These are phyloP conservation scores for Crambe crambe DNA, from an alignment of 37 sponge, comb jelly and placozoan genomes.

Conservation along the genomic window DNA sequence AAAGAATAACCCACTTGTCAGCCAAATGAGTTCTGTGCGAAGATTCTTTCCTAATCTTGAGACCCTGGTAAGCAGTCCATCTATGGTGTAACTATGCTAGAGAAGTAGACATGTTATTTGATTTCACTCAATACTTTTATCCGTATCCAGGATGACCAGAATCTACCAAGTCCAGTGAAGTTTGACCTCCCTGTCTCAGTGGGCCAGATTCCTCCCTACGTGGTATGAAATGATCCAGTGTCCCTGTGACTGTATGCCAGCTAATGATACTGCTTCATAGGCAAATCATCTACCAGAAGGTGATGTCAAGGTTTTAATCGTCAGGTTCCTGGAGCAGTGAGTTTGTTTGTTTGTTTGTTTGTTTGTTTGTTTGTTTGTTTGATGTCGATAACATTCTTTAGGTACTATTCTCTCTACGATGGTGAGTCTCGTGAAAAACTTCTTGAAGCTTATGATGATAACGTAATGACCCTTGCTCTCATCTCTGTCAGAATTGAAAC, in stretches of 20 bases:
- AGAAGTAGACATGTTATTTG: no score
- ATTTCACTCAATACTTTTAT: no score
- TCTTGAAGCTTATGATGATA: constrained; percentile 53
- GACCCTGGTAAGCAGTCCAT: constrained; percentile 30
- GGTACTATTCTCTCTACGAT: constrained; percentile 63
- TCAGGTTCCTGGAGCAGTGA: constrained; percentile 68
- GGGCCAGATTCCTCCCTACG: constrained; percentile 26
- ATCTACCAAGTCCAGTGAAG: constrained; percentile 66
- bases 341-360: neutral
- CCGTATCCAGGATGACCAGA: constrained; percentile 68
- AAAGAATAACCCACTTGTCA: constrained; percentile 33
- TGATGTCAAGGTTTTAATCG: constrained; percentile 42
- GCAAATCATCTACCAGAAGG: constrained; percentile 46
- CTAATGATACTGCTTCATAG: no score
- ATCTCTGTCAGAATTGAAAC: no score
- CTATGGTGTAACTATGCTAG: no score
- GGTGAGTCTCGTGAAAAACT: constrained; percentile 53
- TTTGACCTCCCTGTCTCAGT: constrained; percentile 58
- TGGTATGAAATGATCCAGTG: no score
- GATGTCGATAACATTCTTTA: no score
- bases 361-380: neutral
- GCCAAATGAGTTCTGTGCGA: constrained; percentile 21
- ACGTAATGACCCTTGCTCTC: constrained; percentile 28
- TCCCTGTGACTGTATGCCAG: no score
- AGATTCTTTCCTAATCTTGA: constrained; percentile 62